A percentile compares a stretch with the other conserved stretches of the same genome.
These are phyloP conservation scores for Amblyjoppa proteus DNA, from an alignment of 2,888 invertebrate species.

Conservation along the genomic window DNA sequence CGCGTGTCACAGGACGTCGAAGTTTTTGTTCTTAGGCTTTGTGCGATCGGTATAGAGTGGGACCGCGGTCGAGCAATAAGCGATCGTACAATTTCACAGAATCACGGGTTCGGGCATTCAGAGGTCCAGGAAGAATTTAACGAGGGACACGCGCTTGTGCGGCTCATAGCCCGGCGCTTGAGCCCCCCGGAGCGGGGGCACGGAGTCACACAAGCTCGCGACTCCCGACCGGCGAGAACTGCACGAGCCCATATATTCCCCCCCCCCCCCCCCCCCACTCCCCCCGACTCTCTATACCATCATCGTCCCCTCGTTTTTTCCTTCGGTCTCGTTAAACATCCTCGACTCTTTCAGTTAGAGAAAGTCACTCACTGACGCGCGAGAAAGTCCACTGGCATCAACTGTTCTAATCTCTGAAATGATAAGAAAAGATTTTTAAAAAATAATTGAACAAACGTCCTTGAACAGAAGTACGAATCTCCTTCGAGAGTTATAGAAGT, in stretches of 20 bases:
- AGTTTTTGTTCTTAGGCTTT: slow-evolving; percentile 61
- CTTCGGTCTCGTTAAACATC: slow-evolving; percentile 65
- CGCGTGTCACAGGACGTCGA: slow-evolving; percentile 53
- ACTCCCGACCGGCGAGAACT: slow-evolving; percentile 14
- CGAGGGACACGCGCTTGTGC: slow-evolving; percentile 80
- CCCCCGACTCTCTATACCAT: slow-evolving; percentile 6
- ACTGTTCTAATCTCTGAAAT: background rate
- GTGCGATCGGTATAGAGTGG: slow-evolving; percentile 20
- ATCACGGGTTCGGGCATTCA: slow-evolving; percentile 73
- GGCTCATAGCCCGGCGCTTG: slow-evolving; percentile 31
- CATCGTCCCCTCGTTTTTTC: slow-evolving; percentile 31
- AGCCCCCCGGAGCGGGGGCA: slow-evolving; percentile 21
- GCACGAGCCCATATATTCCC: background rate
- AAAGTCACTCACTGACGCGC: slow-evolving; percentile 51
- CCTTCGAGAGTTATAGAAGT: background rate
- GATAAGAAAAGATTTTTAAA: background rate
- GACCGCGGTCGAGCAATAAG: slow-evolving; percentile 71
- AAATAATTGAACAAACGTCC: too few relatives aligned
- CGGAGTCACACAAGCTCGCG: slow-evolving; percentile 49
- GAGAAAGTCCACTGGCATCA: slow-evolving; percentile 9
- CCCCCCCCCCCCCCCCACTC: too few relatives aligned
- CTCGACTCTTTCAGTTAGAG: slow-evolving; percentile 50
- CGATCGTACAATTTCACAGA: slow-evolving; percentile 82
- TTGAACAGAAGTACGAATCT: too few relatives aligned
- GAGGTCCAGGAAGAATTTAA: slow-evolving; percentile 81